These are phyloP conservation scores for Neolamprologus brichardi DNA, from an alignment of 2,113 vertebrate genomes.

Conservation along the genomic window DNA sequence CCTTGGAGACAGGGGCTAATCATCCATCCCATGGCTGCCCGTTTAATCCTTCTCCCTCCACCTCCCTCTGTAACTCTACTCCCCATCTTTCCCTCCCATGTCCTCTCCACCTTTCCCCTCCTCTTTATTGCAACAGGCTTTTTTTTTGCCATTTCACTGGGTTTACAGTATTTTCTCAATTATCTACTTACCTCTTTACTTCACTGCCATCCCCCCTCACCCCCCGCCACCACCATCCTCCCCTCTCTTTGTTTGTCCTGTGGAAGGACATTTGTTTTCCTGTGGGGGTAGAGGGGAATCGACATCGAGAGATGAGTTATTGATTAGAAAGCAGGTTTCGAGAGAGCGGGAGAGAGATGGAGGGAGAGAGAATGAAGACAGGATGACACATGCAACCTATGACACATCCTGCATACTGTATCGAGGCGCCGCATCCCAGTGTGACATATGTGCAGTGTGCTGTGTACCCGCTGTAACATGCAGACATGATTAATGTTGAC, in stretches of 20 bases:
- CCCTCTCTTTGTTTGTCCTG: conserved; percentile 63
- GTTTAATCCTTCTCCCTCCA: conserved; percentile 43
- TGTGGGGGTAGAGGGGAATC: conserved; percentile 62
- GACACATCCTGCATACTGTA: conserved; percentile 41
- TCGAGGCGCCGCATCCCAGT: background rate
- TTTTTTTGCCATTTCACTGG: conserved; percentile 14
- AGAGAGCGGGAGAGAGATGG: conserved; percentile 4
- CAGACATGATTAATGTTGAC: conserved; percentile 8
- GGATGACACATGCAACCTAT: conserved; percentile 30
- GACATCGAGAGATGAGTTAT: conserved; percentile 74
- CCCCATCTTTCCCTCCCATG: background rate
- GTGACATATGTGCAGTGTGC: conserved; percentile 2
- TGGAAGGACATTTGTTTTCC: conserved; percentile 74
- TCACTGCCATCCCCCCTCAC: background rate
- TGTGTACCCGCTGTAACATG: background rate
- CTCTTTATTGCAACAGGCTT: conserved; percentile 6
- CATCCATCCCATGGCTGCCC: conserved; percentile 57
- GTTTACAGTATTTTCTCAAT: conserved; percentile 43
- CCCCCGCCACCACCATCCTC: background rate
- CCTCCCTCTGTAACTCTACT: background rate
- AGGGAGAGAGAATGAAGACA: conserved; percentile 6
- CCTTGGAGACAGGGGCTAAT: conserved; percentile 68
- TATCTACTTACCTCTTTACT: conserved; percentile 8
- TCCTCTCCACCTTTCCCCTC: conserved; percentile 12
- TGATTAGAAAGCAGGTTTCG: conserved; percentile 67